A percentile compares a stretch with the other conserved stretches of the same genome.
These are phyloP conservation scores for Mallotus villosus DNA, from an alignment of 2,797 vertebrate species.

Conservation along the genomic window DNA sequence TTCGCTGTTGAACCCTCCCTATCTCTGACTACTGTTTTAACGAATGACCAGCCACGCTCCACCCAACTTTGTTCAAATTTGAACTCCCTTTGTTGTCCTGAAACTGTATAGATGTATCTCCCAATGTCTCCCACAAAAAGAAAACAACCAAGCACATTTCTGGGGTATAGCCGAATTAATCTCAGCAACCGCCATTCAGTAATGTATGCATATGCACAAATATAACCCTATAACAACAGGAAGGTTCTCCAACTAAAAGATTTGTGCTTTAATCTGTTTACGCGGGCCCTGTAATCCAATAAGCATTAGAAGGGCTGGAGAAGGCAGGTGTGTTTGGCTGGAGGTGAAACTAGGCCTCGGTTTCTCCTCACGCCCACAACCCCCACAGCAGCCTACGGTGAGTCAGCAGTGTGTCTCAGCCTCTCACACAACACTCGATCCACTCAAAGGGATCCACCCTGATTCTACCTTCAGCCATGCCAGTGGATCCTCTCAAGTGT, in stretches of 20 bases:
- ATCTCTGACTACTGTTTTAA: neutral
- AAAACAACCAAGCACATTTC: no score
- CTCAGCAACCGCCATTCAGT: no score
- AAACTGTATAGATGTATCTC: neutral
- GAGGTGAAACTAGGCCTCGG: neutral
- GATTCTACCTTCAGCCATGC: neutral
- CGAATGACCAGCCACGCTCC: neutral
- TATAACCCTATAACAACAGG: no score
- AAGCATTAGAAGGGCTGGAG: neutral
- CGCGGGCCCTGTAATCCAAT: neutral
- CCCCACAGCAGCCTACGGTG: neutral
- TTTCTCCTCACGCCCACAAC: neutral
- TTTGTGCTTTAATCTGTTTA: neutral
- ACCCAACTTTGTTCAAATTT: constrained; percentile 6
- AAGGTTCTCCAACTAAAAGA: no score
- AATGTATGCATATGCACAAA: no score
- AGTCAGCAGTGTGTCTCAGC: constrained; percentile 6
- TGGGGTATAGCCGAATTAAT: no score
- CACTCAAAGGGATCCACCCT: neutral
- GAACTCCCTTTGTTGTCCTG: neutral
- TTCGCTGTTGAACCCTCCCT: neutral
- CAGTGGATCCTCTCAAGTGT: no score
- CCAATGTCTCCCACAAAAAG: neutral
- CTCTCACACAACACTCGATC: constrained; percentile 1
- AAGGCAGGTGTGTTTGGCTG: neutral